Evolutionary conservation across 2,888 invertebrate species (phyloP).

Genomic region (Conus canariensis): DNA sequence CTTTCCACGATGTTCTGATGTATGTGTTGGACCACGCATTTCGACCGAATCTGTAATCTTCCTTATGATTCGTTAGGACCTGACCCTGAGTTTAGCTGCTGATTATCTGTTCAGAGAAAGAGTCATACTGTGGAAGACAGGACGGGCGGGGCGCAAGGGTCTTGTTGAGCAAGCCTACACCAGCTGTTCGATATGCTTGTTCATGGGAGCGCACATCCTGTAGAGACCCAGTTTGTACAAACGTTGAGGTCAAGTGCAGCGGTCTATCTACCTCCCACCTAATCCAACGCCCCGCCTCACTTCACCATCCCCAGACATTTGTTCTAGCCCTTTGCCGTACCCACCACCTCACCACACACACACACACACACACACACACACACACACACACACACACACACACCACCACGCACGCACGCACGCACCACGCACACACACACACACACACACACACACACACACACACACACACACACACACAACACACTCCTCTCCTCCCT

Average conservation of each 20-base stretch:
- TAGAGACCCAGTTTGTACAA: too few species aligned
- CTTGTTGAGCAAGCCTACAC: not conserved
- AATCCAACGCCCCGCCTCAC: too few species aligned
- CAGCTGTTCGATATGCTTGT: not conserved
- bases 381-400: too few species aligned
- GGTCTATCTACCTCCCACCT: not conserved
- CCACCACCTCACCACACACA: not conserved
- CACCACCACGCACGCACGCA: not conserved
- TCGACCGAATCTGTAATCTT: too few species aligned
- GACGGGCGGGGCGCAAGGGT: not conserved
- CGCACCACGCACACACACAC: not conserved
- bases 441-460: not conserved
- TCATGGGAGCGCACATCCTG: not conserved
- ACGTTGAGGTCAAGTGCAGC: not conserved
- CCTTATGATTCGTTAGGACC: too few species aligned
- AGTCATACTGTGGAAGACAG: too few species aligned
- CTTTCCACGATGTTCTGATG: too few species aligned
- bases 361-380: too few species aligned
- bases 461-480: not conserved
- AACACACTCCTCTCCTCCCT: not conserved
- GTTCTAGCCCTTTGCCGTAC: not conserved
- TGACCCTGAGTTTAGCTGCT: too few species aligned
- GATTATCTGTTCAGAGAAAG: too few species aligned
- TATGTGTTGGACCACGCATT: too few species aligned
- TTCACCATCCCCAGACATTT: too few species aligned